phyloP scores from a whole-genome alignment of 2,888 invertebrate species.

The Isoperla grammatica region DNA sequence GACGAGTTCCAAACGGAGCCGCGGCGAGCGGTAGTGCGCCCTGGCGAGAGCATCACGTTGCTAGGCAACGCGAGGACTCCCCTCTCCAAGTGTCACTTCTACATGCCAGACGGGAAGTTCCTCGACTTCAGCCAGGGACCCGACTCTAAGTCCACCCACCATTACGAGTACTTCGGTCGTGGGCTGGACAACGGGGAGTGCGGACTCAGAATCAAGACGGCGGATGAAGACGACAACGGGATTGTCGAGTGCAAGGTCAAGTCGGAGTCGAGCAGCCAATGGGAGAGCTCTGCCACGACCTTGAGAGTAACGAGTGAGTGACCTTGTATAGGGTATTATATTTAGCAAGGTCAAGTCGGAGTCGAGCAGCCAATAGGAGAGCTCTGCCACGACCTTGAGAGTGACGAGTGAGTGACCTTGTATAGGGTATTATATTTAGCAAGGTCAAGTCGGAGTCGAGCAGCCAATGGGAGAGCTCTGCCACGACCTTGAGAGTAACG shows the following conservation, averaged over 20 bases:
- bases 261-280: background rate
- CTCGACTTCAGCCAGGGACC: constrained; percentile 4
- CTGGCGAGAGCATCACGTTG: background rate
- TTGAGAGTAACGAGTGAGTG: too few relatives aligned
- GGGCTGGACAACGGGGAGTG: constrained; percentile 10
- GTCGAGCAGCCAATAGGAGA: too few relatives aligned
- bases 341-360: background rate
- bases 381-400: too few relatives aligned
- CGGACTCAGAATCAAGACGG: background rate
- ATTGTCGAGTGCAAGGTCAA: constrained; percentile 1
- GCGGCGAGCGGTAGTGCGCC: background rate
- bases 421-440: too few relatives aligned
- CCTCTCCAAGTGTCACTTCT: background rate
- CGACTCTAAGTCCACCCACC: background rate
- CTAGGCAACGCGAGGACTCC: background rate
- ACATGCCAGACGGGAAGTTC: background rate
- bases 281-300: too few relatives aligned
- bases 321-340: too few relatives aligned
- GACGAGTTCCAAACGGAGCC: background rate
- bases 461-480: too few relatives aligned
- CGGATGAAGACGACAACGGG: background rate
- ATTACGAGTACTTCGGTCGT: background rate
- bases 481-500: too few relatives aligned
- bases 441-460: background rate
- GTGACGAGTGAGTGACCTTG: too few relatives aligned